Base-by-base conservation (phyloP, 2,797 vertebrate species). In the Chelon auratus region DNA sequence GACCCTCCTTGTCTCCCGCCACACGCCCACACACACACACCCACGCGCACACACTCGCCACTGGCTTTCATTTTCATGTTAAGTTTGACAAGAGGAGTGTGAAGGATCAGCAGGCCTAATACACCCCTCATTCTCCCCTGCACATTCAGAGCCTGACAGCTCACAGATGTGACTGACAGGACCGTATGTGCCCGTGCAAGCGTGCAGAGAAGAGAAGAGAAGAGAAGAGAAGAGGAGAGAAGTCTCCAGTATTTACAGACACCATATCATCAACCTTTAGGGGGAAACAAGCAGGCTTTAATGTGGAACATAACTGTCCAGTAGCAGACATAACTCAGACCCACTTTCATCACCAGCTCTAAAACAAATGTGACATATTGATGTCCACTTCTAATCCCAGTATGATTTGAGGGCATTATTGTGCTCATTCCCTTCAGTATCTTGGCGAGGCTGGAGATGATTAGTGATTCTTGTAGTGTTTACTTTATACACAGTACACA, bases 41-140 rank as follows among this genome's bases (percentile, higher is more conserved):
- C 20, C 68, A 61, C 51, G 40, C 36, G 56, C 72, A 57, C 72
- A 65, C 57, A 54, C 68, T 76, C 62, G 52, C 75, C 43, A 77
- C 70, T 72, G 80, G 78, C 75, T 91, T 91, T 90, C 72, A 88
- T 88, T 87, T 91, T 87, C 80, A 91, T 91, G 87, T 92, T 85
- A 89, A 88, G 86, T 90, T 92, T 93, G 90, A 93, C 90, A 93
- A 90, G 89, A 92, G 78, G 64, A 79, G 87, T 91, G 89, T 92
- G 90, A 91, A 92, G 91, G 89, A 92, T 92, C 88, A 91, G 87
- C 87, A 88, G 83, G 87, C 80, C 83, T 92, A 89, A 90, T 88
- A 87, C 88, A 84, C 63, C 86, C 83, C 85, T 79, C 84, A 78
- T 65, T 72, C 78, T 71, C 20, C 75, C 45, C 72, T 75, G 71